Percentiles rank a stretch among this genome's conserved stretches.
Evolutionary conservation across 2,888 invertebrate species (phyloP).

Genomic region (Lucinisca nassula): DNA sequence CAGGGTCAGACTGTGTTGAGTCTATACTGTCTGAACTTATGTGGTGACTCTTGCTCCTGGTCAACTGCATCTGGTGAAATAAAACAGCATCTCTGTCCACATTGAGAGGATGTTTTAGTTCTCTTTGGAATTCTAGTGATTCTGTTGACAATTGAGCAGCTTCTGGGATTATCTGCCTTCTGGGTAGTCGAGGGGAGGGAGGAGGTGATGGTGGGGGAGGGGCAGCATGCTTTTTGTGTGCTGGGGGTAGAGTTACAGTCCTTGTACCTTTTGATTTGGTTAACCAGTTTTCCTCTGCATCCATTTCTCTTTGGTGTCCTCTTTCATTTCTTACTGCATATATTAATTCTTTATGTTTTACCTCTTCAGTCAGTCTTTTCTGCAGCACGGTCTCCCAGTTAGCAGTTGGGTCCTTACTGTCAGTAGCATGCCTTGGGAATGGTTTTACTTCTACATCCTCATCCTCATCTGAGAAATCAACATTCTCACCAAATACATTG

Average conservation of each 20-base stretch:
- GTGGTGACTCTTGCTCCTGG: conserved; percentile 72
- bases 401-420: conserved; percentile 39
- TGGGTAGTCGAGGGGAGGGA: conserved; percentile 46
- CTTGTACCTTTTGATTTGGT: conserved; percentile 61
- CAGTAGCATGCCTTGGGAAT: conserved; percentile 14
- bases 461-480: conserved; percentile 31
- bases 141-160: conserved; percentile 69
- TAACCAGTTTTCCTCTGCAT: conserved; percentile 76
- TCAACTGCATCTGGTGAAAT: conserved; percentile 84
- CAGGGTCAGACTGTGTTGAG: conserved; percentile 82
- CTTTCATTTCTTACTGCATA: conserved; percentile 66
- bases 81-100: conserved; percentile 84
- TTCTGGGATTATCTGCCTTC: conserved; percentile 56
- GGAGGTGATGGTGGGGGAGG: conserved; percentile 7
- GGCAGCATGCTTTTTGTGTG: conserved; percentile 18
- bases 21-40: conserved; percentile 81
- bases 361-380: conserved; percentile 82
- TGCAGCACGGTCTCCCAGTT: conserved; percentile 84
- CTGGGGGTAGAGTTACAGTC: conserved; percentile 63
- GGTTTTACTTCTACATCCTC: conserved; percentile 50
- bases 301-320: conserved; percentile 15
- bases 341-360: conserved; percentile 84
- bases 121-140: conserved; percentile 73
- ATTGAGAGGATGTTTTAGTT: conserved; percentile 72
- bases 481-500: conserved; percentile 62